Evolutionary conservation across 2,113 vertebrate species (phyloP).

Genomic region (Rhombomys opimus): DNA sequence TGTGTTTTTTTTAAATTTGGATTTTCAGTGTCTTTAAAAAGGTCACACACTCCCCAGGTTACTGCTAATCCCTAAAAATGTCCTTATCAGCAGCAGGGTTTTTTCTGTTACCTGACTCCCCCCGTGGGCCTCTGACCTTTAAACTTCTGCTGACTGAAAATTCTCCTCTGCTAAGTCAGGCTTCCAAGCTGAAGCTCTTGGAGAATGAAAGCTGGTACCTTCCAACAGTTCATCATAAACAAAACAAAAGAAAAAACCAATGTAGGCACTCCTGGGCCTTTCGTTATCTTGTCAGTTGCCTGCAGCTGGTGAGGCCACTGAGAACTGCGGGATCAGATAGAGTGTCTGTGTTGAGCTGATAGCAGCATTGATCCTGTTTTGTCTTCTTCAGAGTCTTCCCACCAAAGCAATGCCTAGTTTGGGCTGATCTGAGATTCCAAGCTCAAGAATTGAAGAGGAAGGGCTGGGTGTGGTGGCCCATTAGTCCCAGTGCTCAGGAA

Average conservation of each 20-base stretch:
- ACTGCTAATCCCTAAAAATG: conserved; percentile 50
- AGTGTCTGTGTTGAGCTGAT: not conserved
- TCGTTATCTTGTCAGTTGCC: not conserved
- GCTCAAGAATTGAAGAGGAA: not conserved
- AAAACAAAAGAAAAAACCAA: not conserved
- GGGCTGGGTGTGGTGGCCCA: not conserved
- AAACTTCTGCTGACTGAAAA: not conserved
- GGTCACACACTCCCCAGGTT: conserved; percentile 42
- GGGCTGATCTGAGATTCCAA: not conserved
- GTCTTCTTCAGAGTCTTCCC: not conserved
- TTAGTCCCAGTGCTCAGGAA: not conserved
- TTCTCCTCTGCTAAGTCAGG: not conserved
- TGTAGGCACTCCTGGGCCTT: not conserved
- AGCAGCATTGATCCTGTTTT: not conserved
- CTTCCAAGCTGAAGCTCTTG: not conserved
- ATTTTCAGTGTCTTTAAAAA: conserved; percentile 58
- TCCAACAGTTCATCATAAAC: not conserved
- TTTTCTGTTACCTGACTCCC: not conserved
- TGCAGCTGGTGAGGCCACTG: not conserved
- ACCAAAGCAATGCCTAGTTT: not conserved
- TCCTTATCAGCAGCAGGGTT: not conserved
- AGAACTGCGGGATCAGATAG: conserved; percentile 8
- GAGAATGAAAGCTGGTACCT: conserved; percentile 36
- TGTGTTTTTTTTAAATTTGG: conserved; percentile 16
- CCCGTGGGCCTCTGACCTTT: conserved; percentile 33